Evolutionary conservation across 2,888 invertebrate species (phyloP).

Genomic region (Sericinus montela): DNA sequence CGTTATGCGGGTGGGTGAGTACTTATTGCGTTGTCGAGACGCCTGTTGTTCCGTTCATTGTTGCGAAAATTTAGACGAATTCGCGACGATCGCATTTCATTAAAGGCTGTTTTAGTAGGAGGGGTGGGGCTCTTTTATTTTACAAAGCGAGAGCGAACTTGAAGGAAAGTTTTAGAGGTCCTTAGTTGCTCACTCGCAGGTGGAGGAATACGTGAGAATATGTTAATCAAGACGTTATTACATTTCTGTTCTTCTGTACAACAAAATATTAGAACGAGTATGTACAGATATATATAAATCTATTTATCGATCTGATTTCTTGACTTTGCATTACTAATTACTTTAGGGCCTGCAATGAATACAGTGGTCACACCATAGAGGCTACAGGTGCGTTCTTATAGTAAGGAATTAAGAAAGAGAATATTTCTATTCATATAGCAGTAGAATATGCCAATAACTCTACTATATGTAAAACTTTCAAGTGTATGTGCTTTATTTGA

Average conservation of each 20-base stretch:
- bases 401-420: too few species aligned
- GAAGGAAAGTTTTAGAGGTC: slow-evolving; percentile 65
- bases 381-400: too few species aligned
- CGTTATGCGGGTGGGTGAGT: slow-evolving; percentile 62
- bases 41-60: slow-evolving; percentile 56
- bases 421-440: too few species aligned
- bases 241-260: slow-evolving; percentile 20
- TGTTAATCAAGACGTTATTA: slow-evolving; percentile 34
- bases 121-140: slow-evolving; percentile 62
- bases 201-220: slow-evolving; percentile 36
- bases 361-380: too few species aligned
- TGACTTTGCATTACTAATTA: too few species aligned
- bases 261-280: too few species aligned
- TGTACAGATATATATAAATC: too few species aligned
- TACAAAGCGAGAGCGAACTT: slow-evolving; percentile 61
- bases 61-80: slow-evolving; percentile 72
- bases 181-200: slow-evolving; percentile 67
- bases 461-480: too few species aligned
- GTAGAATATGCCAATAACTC: too few species aligned
- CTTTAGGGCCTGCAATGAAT: too few species aligned
- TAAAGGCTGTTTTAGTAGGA: slow-evolving; percentile 64
- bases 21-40: slow-evolving; percentile 46
- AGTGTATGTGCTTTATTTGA: too few species aligned
- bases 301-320: too few species aligned
- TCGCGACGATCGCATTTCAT: slow-evolving; percentile 71